Evolutionary conservation across 2,113 vertebrate species (phyloP), one percentile per base, ranked within the genome.

Genomic region (Cyprinodon variegatus): DNA sequence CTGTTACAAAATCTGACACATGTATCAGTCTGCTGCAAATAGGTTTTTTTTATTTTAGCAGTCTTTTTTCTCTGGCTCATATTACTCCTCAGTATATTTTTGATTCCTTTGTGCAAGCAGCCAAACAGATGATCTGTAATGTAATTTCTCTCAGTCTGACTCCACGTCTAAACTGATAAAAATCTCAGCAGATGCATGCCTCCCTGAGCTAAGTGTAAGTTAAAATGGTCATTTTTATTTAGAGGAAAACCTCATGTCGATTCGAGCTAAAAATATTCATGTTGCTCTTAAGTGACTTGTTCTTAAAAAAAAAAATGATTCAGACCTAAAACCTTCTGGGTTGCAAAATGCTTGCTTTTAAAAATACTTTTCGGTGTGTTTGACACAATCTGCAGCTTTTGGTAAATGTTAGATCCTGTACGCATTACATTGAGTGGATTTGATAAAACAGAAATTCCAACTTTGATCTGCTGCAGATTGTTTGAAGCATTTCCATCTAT

Each of bases 241-340:
- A 41, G 4, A 9, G 41, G 9, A 10, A 29, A 45, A 11, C 9
- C 9, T 45, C 11, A 36, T 8, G 11, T 20, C 0, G 48, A 11
- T 61, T 72, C 20, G 22, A 29, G 71, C 87, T 80, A 82, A 84
- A 86, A 88, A 80, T 82, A 72, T 70, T 67, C 78, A 13, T 38
- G 3, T 37, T 41, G 60, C 79, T 86, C 75, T 84, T 22, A 77
- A 46, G 45, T 38, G 68, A 0, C 65, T 45, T 64, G 22, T 65
- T 70, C 74, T 48, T 72, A 7, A 73, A 61, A 43, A 61, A 43
- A 29, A 7, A 41, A 41, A 6, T 4, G 41, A 4, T 41, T 41
- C 41, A 4, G 5, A 9, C 9, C 41, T 41, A 41, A 41, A 41
- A 6, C 41, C 41, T 41, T 41, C 29, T 29, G 1, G 41, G 5